A percentile compares a stretch with the other conserved stretches of the same genome.
Conservation (phyloP, 1,140 invertebrate genomes). For the Homalodisca vitripennis region DNA sequence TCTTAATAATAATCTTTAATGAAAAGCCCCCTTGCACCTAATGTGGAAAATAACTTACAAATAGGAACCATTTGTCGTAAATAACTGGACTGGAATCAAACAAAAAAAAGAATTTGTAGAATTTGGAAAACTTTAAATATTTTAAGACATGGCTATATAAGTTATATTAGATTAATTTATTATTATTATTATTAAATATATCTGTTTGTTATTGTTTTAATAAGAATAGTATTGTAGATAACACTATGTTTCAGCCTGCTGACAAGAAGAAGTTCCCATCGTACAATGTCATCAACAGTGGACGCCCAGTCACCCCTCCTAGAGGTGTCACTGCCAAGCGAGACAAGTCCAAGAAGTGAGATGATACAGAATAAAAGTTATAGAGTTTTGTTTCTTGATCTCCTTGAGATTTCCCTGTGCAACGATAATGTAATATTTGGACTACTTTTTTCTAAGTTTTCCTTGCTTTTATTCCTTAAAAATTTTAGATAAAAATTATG, state of each 20-base stretch:
- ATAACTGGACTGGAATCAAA: no score
- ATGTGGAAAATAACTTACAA: no score
- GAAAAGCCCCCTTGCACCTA: no score
- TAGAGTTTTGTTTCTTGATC: not conserved
- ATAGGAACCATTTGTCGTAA: no score
- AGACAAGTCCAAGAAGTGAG: constrained; percentile 61
- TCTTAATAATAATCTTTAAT: no score
- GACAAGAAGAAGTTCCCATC: constrained; percentile 95
- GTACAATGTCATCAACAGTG: constrained; percentile 78
- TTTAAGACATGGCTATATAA: no score
- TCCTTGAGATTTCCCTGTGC: constrained; percentile 11
- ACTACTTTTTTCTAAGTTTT: not conserved
- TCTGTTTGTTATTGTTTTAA: not conserved
- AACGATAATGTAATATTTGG: not conserved
- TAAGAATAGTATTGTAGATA: not conserved
- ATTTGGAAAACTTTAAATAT: no score
- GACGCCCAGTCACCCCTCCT: constrained; percentile 85
- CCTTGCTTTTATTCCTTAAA: not conserved
- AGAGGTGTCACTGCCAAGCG: constrained; percentile 84
- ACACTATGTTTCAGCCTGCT: constrained; percentile 66
- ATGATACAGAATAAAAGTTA: constrained; percentile 44
- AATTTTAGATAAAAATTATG: constrained; percentile 4
- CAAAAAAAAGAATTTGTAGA: no score
- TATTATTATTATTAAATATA: not conserved
- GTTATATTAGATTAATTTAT: no score